phyloP scores from a whole-genome alignment of 2,113 vertebrate species.

The Rhadina sibilatrix region DNA sequence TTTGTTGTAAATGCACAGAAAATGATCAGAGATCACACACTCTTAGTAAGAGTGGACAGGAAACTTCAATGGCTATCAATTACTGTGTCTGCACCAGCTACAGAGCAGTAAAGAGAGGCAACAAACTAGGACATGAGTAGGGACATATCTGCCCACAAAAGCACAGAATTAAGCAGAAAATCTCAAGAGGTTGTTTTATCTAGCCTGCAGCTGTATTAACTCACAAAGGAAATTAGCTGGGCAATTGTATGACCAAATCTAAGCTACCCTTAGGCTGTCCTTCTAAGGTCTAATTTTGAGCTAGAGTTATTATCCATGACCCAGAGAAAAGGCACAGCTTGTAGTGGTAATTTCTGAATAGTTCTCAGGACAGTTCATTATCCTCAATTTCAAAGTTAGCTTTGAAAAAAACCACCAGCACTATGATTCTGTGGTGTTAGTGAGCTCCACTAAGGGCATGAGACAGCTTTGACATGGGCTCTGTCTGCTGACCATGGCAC shows the following conservation, averaged over 20 bases:
- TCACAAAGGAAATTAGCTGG: background rate
- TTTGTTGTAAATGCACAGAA: background rate
- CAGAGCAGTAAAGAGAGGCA: background rate
- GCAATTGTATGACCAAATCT: background rate
- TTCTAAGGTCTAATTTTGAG: background rate
- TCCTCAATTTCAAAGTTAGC: background rate
- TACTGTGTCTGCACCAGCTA: background rate
- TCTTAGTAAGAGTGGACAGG: background rate
- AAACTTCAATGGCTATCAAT: background rate
- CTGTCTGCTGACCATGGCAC: rapidly evolving
- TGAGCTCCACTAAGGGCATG: background rate
- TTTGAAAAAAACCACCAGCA: background rate
- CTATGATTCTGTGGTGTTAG: background rate
- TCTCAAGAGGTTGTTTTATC: background rate
- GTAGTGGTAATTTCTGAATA: background rate
- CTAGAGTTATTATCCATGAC: background rate
- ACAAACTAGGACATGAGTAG: background rate
- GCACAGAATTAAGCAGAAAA: background rate
- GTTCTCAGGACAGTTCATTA: background rate
- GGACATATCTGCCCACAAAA: background rate
- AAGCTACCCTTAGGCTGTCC: background rate
- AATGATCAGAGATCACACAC: background rate
- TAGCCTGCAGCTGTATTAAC: background rate
- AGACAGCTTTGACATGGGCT: background rate
- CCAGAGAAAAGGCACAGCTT: background rate